Conservation (phyloP, 2,113 vertebrate genomes). For the Myiagra hebetior region DNA sequence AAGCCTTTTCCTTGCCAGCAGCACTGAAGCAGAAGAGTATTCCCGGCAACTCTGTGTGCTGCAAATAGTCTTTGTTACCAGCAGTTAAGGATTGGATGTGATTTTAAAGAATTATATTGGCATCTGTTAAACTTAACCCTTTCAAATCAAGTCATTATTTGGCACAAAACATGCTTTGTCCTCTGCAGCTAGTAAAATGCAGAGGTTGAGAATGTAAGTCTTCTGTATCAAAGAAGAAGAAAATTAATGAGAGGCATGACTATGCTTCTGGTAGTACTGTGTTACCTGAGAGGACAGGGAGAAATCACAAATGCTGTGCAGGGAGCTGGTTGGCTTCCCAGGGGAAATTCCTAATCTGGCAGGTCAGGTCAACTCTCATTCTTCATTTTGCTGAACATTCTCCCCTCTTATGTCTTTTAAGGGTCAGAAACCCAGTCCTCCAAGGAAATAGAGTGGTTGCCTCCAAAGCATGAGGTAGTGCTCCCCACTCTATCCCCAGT, state of each 20-base stretch:
- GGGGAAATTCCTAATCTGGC: not conserved
- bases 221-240: not conserved
- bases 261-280: not conserved
- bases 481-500: not conserved
- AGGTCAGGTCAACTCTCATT: not conserved
- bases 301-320: not conserved
- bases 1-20: not conserved
- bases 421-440: not conserved
- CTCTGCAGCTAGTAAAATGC: not conserved
- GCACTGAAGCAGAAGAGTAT: not conserved
- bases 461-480: not conserved
- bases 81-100: not conserved
- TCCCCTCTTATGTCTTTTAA: not conserved
- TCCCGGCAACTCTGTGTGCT: not conserved
- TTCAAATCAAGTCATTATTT: not conserved
- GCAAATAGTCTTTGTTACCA: not conserved
- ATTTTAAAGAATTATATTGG: not conserved
- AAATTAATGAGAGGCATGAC: not conserved
- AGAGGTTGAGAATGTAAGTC: not conserved
- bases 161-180: not conserved
- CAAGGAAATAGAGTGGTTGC: not conserved
- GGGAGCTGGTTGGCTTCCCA: not conserved
- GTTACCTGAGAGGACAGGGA: not conserved
- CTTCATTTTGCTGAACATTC: not conserved
- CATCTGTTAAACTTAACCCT: not conserved